These are phyloP conservation scores for Calcarius lapponicus DNA, from an alignment of 2,797 vertebrate genomes.

Conservation along the genomic window DNA sequence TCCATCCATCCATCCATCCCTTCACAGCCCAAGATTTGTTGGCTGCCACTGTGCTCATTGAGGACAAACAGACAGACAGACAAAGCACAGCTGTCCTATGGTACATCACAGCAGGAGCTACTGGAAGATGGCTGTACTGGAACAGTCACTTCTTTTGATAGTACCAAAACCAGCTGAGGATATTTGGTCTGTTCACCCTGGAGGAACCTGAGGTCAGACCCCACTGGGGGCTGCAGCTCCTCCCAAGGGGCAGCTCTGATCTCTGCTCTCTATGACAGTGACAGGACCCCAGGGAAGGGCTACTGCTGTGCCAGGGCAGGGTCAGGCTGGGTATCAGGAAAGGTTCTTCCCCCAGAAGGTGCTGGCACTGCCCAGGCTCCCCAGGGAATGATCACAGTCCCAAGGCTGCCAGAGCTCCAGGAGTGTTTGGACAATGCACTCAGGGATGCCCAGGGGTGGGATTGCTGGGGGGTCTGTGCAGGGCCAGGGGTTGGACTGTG, in stretches of 20 bases:
- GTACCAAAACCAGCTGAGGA: background rate
- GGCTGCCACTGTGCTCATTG: fast-evolving
- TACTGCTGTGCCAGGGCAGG: background rate
- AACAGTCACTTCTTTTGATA: background rate
- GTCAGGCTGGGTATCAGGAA: fast-evolving
- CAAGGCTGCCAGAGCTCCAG: background rate
- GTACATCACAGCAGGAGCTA: background rate
- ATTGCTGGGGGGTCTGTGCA: background rate
- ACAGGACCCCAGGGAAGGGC: background rate
- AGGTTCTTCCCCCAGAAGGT: background rate
- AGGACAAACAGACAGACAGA: background rate
- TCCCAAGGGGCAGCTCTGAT: background rate
- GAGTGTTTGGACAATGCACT: fast-evolving
- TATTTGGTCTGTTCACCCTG: background rate
- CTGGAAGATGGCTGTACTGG: background rate
- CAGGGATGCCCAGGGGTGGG: background rate
- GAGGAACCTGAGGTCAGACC: background rate
- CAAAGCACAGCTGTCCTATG: fast-evolving
- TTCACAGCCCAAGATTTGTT: fast-evolving
- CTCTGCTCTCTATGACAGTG: background rate
- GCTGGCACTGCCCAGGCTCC: background rate
- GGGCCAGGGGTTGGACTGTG: background rate
- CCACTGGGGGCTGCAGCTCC: background rate
- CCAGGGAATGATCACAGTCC: fast-evolving
- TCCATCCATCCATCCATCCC: background rate